phyloP scores from a whole-genome alignment of 2,888 invertebrate genomes.

The Drosophila borborema region DNA sequence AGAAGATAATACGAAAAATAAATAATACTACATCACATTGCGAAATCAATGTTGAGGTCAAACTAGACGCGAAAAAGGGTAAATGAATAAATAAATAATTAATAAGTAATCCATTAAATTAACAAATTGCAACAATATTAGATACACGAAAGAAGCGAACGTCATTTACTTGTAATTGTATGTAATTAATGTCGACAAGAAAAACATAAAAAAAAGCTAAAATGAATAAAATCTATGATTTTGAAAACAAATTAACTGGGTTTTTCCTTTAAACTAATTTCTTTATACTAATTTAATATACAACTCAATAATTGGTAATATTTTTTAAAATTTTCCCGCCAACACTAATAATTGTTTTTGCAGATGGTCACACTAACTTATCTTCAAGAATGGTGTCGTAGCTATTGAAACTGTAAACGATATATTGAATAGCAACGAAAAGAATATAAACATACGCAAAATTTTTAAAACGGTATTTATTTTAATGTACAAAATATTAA shows the following conservation, averaged over 20 bases:
- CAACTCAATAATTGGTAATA: fast-evolving
- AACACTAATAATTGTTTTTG: not conserved
- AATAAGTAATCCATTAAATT: conserved; percentile 51
- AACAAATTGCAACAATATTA: conserved; percentile 51
- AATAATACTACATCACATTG: conserved; percentile 3
- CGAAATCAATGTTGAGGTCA: conserved; percentile 26
- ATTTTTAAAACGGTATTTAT: not conserved
- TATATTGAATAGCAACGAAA: not conserved
- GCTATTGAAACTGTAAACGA: not conserved
- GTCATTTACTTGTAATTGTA: conserved; percentile 57
- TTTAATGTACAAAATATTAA: not conserved
- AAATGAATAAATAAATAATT: conserved; percentile 43
- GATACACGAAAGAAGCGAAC: conserved; percentile 43
- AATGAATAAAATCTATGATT: conserved; percentile 67
- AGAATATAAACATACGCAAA: not conserved
- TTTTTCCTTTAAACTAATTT: not conserved
- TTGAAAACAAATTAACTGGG: conserved; percentile 47
- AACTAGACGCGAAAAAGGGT: conserved; percentile 56
- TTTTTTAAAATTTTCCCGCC: not conserved
- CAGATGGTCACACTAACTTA: not conserved
- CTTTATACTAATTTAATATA: not conserved
- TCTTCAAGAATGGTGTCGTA: not conserved
- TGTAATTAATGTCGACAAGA: conserved; percentile 57
- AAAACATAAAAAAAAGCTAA: conserved; percentile 40
- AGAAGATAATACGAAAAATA: conserved; percentile 1